phyloP scores from a whole-genome alignment of 2,888 invertebrate species.

The Proisotoma minuta region DNA sequence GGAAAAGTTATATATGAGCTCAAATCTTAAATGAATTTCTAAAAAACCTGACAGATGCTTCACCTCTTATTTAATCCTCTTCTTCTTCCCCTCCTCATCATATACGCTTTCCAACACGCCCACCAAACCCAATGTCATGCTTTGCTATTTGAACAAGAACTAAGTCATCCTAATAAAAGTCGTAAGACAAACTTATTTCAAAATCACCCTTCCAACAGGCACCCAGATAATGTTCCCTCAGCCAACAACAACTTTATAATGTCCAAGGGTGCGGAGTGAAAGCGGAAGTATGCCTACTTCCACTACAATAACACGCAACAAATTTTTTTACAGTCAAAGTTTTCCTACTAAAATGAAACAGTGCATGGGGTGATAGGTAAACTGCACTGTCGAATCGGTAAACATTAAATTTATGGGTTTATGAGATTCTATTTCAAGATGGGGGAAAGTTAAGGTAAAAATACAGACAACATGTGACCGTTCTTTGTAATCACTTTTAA shows the following conservation, averaged over 20 bases:
- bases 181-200: neutral
- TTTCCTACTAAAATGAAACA: constrained; percentile 5
- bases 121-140: too few relatives aligned
- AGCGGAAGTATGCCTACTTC: constrained; percentile 15
- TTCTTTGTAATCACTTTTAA: constrained; percentile 16
- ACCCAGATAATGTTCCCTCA: too few relatives aligned
- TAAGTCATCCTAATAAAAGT: neutral
- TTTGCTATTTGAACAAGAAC: too few relatives aligned
- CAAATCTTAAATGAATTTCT: constrained; percentile 8
- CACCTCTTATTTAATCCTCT: constrained; percentile 24
- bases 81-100: constrained; percentile 1
- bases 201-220: too few relatives aligned
- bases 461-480: constrained; percentile 25
- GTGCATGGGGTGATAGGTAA: too few relatives aligned
- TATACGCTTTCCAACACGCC: neutral
- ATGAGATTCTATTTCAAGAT: neutral
- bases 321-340: neutral
- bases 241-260: too few relatives aligned
- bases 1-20: neutral
- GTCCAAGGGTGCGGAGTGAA: too few relatives aligned
- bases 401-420: neutral
- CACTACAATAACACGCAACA: constrained; percentile 7
- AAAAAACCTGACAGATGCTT: constrained; percentile 29
- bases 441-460: constrained; percentile 9
- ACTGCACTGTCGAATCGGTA: neutral